A percentile compares a stretch with the other conserved stretches of the same genome.
These are phyloP conservation scores for Mnemiopsis leidyi DNA, from an alignment of 37 sponge, comb jelly and placozoan species.

Conservation along the genomic window DNA sequence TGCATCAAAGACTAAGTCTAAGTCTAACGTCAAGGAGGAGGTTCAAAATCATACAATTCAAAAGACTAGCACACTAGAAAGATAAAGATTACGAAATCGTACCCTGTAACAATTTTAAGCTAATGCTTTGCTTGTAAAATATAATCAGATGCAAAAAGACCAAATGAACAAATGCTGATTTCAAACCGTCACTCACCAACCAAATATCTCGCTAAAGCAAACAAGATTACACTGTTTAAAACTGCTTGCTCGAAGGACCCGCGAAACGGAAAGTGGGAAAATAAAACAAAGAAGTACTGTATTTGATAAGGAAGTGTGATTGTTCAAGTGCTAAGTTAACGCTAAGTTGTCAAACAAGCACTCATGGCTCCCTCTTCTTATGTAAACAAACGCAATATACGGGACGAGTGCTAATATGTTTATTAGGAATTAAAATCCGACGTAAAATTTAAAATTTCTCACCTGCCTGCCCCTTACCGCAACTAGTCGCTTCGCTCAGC, in stretches of 20 bases:
- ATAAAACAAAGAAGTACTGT: not conserved
- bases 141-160: too few relatives aligned
- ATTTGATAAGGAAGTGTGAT: not conserved
- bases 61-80: too few relatives aligned
- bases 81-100: too few relatives aligned
- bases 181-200: not conserved
- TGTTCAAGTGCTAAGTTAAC: not conserved
- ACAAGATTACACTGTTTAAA: not conserved
- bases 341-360: not conserved
- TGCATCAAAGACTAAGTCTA: too few relatives aligned
- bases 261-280: not conserved
- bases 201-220: not conserved
- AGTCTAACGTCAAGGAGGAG: too few relatives aligned
- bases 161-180: too few relatives aligned
- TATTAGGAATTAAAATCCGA: not conserved
- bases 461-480: not conserved
- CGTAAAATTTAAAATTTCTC: not conserved
- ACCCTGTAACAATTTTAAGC: too few relatives aligned
- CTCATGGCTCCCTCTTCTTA: not conserved
- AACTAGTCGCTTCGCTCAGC: not conserved
- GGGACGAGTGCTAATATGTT: not conserved
- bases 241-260: not conserved
- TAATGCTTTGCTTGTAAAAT: too few relatives aligned
- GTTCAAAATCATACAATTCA: too few relatives aligned
- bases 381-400: not conserved